Conservation (phyloP, 2,888 invertebrate species). For the Acleris laterana region DNA sequence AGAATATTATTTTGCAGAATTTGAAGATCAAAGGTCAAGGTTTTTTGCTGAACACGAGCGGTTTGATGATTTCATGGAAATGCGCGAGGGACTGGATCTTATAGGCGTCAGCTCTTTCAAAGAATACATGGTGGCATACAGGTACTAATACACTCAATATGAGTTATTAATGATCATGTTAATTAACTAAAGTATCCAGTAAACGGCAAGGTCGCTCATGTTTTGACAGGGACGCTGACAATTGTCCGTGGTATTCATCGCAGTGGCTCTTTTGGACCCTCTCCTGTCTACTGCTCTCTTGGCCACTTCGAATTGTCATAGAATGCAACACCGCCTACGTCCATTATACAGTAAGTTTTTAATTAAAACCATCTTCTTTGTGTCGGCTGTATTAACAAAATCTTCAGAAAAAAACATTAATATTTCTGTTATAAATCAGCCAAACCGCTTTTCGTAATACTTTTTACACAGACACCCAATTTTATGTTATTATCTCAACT, state of each 20-base stretch:
- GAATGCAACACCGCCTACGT: constrained; percentile 93
- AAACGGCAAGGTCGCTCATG: neutral
- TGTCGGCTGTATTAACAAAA: no score
- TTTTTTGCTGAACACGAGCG: constrained; percentile 92
- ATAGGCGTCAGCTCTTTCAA: constrained; percentile 85
- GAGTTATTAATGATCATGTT: neutral
- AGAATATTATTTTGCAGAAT: constrained; percentile 80
- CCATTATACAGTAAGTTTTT: constrained; percentile 88
- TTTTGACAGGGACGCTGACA: constrained; percentile 70
- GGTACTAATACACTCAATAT: constrained; percentile 52
- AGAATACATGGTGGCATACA: constrained; percentile 83
- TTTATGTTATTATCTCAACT: neutral
- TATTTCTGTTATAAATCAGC: no score
- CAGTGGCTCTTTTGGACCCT: constrained; percentile 90
- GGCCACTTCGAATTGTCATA: constrained; percentile 91
- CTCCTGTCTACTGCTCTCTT: constrained; percentile 90
- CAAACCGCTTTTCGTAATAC: no score
- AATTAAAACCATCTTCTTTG: neutral
- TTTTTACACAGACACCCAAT: neutral
- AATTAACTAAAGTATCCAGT: neutral
- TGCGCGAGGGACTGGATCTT: constrained; percentile 91
- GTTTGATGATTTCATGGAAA: constrained; percentile 93
- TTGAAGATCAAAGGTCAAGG: constrained; percentile 91
- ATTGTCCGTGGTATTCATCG: constrained; percentile 87
- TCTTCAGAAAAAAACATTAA: no score